These are phyloP conservation scores for Chorisops tibialis DNA, from an alignment of 2,888 invertebrate genomes.

Conservation along the genomic window DNA sequence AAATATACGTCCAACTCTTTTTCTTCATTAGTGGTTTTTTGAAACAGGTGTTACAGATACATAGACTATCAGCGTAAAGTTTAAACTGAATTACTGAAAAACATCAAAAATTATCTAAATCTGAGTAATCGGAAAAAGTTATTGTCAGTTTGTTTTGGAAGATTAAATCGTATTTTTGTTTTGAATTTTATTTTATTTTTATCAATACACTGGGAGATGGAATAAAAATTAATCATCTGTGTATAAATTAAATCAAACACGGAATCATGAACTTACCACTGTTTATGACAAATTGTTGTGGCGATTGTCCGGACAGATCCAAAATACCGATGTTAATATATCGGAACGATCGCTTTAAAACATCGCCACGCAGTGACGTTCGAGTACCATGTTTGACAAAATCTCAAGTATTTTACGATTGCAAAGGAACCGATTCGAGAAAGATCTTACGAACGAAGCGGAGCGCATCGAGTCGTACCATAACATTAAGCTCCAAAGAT, in stretches of 20 bases:
- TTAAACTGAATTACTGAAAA: no score
- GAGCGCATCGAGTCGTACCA: neutral
- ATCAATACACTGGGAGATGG: no score
- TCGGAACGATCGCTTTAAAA: neutral
- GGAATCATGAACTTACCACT: neutral
- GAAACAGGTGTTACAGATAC: neutral
- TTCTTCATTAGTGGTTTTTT: neutral
- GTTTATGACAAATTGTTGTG: conserved; percentile 7
- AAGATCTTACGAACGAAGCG: neutral
- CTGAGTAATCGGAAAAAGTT: no score
- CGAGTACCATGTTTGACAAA: neutral
- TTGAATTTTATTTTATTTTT: no score
- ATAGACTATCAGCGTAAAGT: no score
- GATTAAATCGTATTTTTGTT: no score
- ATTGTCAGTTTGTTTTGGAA: no score
- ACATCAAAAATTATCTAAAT: no score
- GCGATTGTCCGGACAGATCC: neutral
- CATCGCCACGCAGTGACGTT: neutral
- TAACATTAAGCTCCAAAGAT: neutral
- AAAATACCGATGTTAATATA: conserved; percentile 11
- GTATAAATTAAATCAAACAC: no score
- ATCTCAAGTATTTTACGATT: conserved; percentile 22
- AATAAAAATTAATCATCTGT: no score
- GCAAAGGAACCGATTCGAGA: neutral
- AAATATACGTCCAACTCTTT: no score